Evolutionary conservation across 1,140 invertebrate genomes (phyloP).

Genomic region (Popillia japonica): DNA sequence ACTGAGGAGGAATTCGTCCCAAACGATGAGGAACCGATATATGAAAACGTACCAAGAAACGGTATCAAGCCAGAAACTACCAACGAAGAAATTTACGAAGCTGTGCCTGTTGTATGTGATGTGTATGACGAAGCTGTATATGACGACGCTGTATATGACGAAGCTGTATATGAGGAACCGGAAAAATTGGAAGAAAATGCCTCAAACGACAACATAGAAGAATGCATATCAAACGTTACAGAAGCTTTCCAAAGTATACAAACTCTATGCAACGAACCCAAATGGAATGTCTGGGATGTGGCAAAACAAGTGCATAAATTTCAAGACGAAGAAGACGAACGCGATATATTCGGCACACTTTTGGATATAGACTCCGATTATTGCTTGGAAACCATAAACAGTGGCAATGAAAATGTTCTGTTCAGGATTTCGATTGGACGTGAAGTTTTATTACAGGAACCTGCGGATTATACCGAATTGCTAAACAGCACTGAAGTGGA

Average conservation of each 20-base stretch:
- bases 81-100: too few relatives aligned
- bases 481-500: background rate
- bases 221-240: slow-evolving; percentile 7
- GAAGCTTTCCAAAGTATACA: slow-evolving; percentile 18
- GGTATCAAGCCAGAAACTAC: too few relatives aligned
- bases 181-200: background rate
- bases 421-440: slow-evolving; percentile 14
- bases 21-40: background rate
- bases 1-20: background rate
- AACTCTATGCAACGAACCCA: background rate
- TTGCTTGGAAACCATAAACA: background rate
- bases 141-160: background rate
- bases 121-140: too few relatives aligned
- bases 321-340: background rate
- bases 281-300: slow-evolving; percentile 1
- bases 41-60: background rate
- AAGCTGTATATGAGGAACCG: background rate
- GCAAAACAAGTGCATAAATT: background rate
- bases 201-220: background rate
- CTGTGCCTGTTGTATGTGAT: too few relatives aligned
- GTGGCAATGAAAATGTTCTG: background rate
- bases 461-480: background rate
- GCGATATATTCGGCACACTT: slow-evolving; percentile 7
- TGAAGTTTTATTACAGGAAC: background rate
- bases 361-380: background rate